Conservation (phyloP, 2,888 invertebrate genomes). For the Sesamia inferens region DNA sequence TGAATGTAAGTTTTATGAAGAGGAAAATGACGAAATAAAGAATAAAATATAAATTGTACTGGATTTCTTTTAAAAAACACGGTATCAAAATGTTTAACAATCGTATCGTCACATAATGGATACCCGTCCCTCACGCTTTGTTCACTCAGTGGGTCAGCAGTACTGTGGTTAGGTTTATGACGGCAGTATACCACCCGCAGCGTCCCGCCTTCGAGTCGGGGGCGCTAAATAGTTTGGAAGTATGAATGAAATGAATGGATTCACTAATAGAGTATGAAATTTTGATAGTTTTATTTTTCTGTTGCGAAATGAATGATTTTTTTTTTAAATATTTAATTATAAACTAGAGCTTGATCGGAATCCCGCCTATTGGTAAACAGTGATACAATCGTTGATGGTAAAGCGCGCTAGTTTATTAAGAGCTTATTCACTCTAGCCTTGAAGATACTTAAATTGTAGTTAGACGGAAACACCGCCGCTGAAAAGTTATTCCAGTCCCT, state of each 20-base stretch:
- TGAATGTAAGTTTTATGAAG: not conserved
- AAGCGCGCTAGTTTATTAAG: no score
- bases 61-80: not conserved
- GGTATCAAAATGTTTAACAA: slow-evolving; percentile 5
- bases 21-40: not conserved
- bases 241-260: slow-evolving; percentile 68
- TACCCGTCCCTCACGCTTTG: slow-evolving; percentile 63
- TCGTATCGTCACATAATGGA: slow-evolving; percentile 73
- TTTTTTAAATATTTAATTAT: no score
- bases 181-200: slow-evolving; percentile 86
- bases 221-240: slow-evolving; percentile 73
- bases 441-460: no score
- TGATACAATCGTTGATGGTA: no score
- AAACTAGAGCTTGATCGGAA: no score
- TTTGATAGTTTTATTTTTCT: slow-evolving; percentile 46
- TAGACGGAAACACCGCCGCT: no score
- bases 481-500: no score
- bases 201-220: slow-evolving; percentile 67
- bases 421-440: no score
- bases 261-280: slow-evolving; percentile 67
- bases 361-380: no score
- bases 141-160: slow-evolving; percentile 73
- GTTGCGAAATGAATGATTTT: slow-evolving; percentile 5
- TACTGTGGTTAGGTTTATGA: slow-evolving; percentile 82
- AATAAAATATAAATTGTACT: not conserved